Percentiles rank a stretch among this genome's conserved stretches.
Conservation (phyloP, 1,140 invertebrate genomes). For the Lepidostoma basale region DNA sequence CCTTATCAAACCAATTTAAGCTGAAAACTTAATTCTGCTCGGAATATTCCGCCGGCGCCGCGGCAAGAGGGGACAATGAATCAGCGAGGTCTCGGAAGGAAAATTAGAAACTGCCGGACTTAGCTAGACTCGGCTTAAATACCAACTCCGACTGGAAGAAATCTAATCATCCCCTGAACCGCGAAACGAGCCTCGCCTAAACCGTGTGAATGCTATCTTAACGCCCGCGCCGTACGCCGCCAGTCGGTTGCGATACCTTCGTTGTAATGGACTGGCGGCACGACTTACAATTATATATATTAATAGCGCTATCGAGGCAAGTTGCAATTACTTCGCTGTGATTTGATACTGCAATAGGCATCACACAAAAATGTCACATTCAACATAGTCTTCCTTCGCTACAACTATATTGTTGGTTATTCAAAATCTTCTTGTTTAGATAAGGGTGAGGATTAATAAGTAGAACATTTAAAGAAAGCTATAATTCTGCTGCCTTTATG, state of each 20-base stretch:
- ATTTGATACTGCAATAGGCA: no score
- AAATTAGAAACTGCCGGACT: slow-evolving; percentile 26
- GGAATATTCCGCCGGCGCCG: slow-evolving; percentile 27
- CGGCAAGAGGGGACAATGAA: slow-evolving; percentile 19
- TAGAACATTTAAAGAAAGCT: no score
- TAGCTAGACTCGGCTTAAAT: not conserved
- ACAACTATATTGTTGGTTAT: no score
- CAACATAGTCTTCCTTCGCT: no score
- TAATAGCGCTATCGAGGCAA: no score
- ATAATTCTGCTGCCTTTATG: no score
- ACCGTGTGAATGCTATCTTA: slow-evolving; percentile 2
- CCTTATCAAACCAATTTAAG: slow-evolving; percentile 46
- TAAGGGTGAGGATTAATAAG: no score
- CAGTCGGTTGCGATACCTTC: not conserved
- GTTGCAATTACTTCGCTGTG: no score
- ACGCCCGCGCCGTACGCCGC: not conserved
- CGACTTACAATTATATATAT: no score
- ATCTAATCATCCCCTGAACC: slow-evolving; percentile 12
- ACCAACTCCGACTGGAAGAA: not conserved
- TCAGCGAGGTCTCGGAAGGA: slow-evolving; percentile 23
- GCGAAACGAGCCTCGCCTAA: slow-evolving; percentile 2
- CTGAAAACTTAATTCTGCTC: slow-evolving; percentile 43
- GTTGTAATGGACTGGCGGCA: no score
- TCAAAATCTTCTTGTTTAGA: no score
- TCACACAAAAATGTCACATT: no score